phyloP scores from a whole-genome alignment of 2,888 invertebrate genomes.

The Girardia tigrina region DNA sequence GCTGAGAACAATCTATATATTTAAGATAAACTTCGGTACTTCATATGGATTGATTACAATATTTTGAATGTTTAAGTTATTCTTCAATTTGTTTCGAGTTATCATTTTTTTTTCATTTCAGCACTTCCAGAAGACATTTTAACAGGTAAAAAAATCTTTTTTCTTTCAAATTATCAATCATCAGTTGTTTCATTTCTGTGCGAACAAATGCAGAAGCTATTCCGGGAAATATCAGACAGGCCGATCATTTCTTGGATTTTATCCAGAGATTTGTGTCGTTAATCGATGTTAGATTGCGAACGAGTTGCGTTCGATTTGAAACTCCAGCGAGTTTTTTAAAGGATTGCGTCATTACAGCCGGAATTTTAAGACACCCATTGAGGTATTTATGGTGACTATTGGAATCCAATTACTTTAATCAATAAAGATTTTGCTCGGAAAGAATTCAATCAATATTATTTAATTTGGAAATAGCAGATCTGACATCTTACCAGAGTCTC shows the following conservation, averaged over 20 bases:
- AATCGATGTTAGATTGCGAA: slow-evolving; percentile 74
- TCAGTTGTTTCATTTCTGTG: slow-evolving; percentile 36
- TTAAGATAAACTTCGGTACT: too few species aligned
- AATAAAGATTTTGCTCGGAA: slow-evolving; percentile 69
- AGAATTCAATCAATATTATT: slow-evolving; percentile 71
- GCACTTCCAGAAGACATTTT: slow-evolving; percentile 81
- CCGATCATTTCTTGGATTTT: slow-evolving; percentile 87
- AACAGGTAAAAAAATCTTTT: slow-evolving; percentile 57
- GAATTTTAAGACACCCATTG: slow-evolving; percentile 87
- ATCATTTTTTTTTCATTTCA: slow-evolving; percentile 39
- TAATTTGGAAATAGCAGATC: slow-evolving; percentile 78
- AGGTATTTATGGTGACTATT: slow-evolving; percentile 53
- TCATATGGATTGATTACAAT: too few species aligned
- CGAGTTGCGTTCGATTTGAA: slow-evolving; percentile 90
- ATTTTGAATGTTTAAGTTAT: too few species aligned
- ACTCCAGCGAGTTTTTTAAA: slow-evolving; percentile 86
- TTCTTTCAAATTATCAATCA: slow-evolving; percentile 30
- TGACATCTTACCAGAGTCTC: slow-evolving; percentile 72
- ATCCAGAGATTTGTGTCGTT: slow-evolving; percentile 84
- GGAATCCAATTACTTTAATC: not conserved
- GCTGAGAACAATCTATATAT: too few species aligned
- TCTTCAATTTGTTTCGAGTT: too few species aligned
- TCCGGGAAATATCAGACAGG: slow-evolving; percentile 89
- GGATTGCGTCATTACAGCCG: slow-evolving; percentile 76
- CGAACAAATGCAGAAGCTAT: slow-evolving; percentile 60